A percentile compares a stretch with the other conserved stretches of the same genome.
Conservation (phyloP, 2,888 invertebrate species). For the Diplolepis rosae region DNA sequence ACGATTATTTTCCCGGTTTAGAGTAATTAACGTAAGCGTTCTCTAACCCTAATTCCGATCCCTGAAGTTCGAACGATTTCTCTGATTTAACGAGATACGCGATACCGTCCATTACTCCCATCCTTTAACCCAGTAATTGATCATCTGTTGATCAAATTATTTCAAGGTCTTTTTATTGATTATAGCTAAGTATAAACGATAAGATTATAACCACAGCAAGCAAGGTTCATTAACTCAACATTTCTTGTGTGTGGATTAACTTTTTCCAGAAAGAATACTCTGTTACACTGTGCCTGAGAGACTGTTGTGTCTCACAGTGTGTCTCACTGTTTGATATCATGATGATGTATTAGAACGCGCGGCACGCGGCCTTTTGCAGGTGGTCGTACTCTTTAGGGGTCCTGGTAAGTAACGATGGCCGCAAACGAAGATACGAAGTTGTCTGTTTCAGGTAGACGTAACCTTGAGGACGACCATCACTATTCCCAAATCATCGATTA, state of each 20-base stretch:
- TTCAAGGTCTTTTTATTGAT: conserved; percentile 37
- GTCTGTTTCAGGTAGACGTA: conserved; percentile 47
- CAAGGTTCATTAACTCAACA: conserved; percentile 58
- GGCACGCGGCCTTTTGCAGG: conserved; percentile 73
- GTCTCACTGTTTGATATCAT: conserved; percentile 71
- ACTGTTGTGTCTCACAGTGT: conserved; percentile 61
- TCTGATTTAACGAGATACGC: conserved; percentile 39
- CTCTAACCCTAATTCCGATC: conserved; percentile 32
- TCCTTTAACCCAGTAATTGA: conserved; percentile 5
- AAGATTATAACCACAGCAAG: conserved; percentile 43
- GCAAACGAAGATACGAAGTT: conserved; percentile 66
- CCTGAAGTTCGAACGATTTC: conserved; percentile 38
- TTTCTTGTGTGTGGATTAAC: conserved; percentile 73
- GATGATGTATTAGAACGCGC: conserved; percentile 72
- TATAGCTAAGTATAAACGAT: background rate
- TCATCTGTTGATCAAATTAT: conserved; percentile 13
- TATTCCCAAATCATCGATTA: conserved; percentile 47
- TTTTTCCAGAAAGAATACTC: conserved; percentile 70
- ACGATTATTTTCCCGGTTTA: conserved; percentile 71
- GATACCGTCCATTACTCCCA: background rate
- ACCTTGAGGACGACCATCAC: conserved; percentile 37
- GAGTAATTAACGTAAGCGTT: conserved; percentile 33
- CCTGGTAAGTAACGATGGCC: conserved; percentile 72
- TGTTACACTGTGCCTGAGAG: conserved; percentile 67
- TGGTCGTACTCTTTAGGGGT: conserved; percentile 62